phyloP scores from a whole-genome alignment of 2,888 invertebrate species.

The Drosophila vallismaia region DNA sequence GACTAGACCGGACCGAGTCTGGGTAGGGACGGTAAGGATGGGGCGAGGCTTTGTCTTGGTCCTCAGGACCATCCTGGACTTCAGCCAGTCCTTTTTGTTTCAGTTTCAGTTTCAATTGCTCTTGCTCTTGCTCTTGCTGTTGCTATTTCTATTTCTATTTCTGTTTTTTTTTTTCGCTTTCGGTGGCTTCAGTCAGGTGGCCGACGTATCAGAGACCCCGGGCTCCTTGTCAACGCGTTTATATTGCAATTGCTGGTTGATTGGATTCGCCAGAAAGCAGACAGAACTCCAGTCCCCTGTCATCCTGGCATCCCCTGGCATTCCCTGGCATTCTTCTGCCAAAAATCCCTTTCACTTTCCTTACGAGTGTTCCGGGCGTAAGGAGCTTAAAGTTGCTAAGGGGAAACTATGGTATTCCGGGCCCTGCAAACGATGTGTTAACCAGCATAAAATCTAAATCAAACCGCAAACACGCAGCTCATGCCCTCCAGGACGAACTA shows the following conservation, averaged over 20 bases:
- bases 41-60: constrained; percentile 25
- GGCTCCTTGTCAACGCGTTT: constrained; percentile 42
- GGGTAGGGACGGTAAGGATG: background rate
- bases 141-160: constrained; percentile 13
- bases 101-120: constrained; percentile 10
- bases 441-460: constrained; percentile 66
- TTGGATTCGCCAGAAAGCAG: constrained; percentile 47
- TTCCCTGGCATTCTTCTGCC: background rate
- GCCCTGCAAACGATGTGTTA: constrained; percentile 58
- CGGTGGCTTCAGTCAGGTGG: constrained; percentile 24
- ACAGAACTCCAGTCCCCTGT: constrained; percentile 14
- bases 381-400: background rate
- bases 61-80: constrained; percentile 28
- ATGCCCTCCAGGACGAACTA: background rate
- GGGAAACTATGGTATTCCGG: constrained; percentile 1
- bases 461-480: constrained; percentile 57
- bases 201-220: constrained; percentile 18
- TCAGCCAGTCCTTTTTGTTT: constrained; percentile 9
- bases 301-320: background rate
- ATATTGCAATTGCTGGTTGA: constrained; percentile 49
- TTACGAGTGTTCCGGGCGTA: constrained; percentile 37
- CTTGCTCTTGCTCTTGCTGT: background rate
- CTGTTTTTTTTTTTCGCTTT: background rate
- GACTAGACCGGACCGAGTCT: constrained; percentile 4
- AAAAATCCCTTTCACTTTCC: constrained; percentile 35